These are phyloP conservation scores for Oryzias curvinotus DNA, from an alignment of 2,113 vertebrate genomes.

Conservation along the genomic window DNA sequence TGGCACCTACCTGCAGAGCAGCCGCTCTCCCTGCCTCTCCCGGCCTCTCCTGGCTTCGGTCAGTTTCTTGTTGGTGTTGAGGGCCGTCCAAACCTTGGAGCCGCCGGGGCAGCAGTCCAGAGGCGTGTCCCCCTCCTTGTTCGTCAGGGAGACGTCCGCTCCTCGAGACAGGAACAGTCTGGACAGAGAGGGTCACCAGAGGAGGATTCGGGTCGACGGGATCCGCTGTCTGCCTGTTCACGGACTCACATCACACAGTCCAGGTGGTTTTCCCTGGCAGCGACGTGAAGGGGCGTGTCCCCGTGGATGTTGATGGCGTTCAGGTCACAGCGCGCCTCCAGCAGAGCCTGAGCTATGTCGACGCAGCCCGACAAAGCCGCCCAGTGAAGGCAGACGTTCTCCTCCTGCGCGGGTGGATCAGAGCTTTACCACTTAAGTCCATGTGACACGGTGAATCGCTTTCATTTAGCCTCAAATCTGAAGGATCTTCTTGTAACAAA, in stretches of 20 bases:
- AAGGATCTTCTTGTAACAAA: too few relatives aligned
- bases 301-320: conserved; percentile 88
- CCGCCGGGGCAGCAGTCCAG: conserved; percentile 85
- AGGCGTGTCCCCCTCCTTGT: conserved; percentile 89
- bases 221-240: neutral
- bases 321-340: conserved; percentile 89
- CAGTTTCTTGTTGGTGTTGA: conserved; percentile 90
- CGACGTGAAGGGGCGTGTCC: conserved; percentile 91
- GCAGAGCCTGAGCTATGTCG: conserved; percentile 87
- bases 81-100: conserved; percentile 90
- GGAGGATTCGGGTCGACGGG: too few relatives aligned
- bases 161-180: conserved; percentile 92
- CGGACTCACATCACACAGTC: conserved; percentile 92
- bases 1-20: conserved; percentile 84
- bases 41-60: conserved; percentile 82
- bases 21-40: conserved; percentile 78
- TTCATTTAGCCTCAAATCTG: too few relatives aligned
- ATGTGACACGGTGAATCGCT: too few relatives aligned
- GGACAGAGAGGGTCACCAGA: neutral
- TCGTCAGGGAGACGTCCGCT: conserved; percentile 88
- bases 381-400: conserved; percentile 97
- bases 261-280: conserved; percentile 89
- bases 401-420: conserved; percentile 78
- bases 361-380: conserved; percentile 92
- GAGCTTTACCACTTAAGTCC: neutral